Evolutionary conservation across 64 coral and sea anemone genomes (phyloP).

Genomic region (Orbicella faveolata): DNA sequence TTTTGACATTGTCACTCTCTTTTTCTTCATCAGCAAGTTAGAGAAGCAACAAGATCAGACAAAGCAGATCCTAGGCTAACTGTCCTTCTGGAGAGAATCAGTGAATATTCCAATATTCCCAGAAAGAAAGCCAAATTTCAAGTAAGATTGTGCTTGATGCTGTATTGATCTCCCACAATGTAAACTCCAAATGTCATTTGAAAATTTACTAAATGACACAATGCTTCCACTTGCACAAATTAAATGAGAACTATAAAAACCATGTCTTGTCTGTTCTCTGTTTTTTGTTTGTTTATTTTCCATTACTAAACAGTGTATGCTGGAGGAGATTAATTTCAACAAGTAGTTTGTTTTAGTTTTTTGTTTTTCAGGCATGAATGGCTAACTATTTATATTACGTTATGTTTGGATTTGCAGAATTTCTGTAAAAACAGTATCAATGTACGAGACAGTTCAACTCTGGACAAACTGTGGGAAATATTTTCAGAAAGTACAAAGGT

Average conservation of each 20-base stretch:
- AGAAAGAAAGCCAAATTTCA: constrained; percentile 96
- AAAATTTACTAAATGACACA: too few species aligned
- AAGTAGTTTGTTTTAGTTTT: too few species aligned
- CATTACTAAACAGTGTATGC: too few species aligned
- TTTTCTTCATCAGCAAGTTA: constrained; percentile 67
- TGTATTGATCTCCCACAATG: too few species aligned
- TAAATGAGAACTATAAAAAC: too few species aligned
- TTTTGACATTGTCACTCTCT: neutral
- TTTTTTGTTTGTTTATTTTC: too few species aligned
- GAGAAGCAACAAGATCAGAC: constrained; percentile 51
- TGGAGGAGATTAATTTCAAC: too few species aligned
- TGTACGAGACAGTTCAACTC: constrained; percentile 55
- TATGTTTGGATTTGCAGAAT: constrained; percentile 61
- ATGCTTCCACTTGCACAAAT: too few species aligned
- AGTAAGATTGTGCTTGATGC: constrained; percentile 33
- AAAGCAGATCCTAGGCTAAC: constrained; percentile 58
- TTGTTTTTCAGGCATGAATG: too few species aligned
- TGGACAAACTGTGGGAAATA: constrained; percentile 84
- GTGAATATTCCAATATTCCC: constrained; percentile 85
- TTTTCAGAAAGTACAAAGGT: constrained; percentile 69
- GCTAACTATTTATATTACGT: neutral
- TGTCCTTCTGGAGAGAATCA: constrained; percentile 69
- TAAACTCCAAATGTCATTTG: too few species aligned
- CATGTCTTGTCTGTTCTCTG: neutral
- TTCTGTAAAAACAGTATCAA: constrained; percentile 95